A percentile compares a stretch with the other conserved stretches of the same genome.
Conservation (phyloP, 2,797 vertebrate genomes). For the Falco peregrinus region DNA sequence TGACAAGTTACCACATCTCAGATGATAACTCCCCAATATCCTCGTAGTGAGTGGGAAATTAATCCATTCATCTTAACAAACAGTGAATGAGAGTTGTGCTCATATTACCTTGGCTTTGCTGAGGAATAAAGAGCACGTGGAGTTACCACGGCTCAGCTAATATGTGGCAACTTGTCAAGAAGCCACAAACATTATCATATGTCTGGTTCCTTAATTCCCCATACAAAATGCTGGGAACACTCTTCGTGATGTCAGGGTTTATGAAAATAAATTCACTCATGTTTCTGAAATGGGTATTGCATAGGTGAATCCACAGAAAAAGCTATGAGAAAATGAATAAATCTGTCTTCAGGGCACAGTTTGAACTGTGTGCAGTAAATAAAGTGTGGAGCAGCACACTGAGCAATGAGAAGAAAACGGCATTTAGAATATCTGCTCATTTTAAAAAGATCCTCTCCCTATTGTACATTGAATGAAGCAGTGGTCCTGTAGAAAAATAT, state of each 20-base stretch:
- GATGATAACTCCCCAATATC: background rate
- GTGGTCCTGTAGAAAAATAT: constrained; percentile 34
- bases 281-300: background rate
- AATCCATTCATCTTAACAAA: constrained; percentile 3
- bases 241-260: background rate
- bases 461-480: background rate
- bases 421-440: background rate
- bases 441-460: background rate
- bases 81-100: background rate
- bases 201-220: constrained; percentile 30
- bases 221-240: background rate
- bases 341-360: constrained; percentile 14
- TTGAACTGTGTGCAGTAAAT: constrained; percentile 22
- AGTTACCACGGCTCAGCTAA: constrained; percentile 26
- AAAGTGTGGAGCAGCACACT: background rate
- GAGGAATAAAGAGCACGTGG: background rate
- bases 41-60: background rate
- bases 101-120: background rate
- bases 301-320: constrained; percentile 1
- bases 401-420: background rate
- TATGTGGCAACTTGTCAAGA: background rate
- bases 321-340: background rate
- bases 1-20: background rate
- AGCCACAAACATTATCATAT: background rate
- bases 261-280: constrained; percentile 2